Evolutionary conservation across 2,113 vertebrate species (phyloP), one percentile per base, ranked within the genome.

Genomic region (Sterna hirundo): DNA sequence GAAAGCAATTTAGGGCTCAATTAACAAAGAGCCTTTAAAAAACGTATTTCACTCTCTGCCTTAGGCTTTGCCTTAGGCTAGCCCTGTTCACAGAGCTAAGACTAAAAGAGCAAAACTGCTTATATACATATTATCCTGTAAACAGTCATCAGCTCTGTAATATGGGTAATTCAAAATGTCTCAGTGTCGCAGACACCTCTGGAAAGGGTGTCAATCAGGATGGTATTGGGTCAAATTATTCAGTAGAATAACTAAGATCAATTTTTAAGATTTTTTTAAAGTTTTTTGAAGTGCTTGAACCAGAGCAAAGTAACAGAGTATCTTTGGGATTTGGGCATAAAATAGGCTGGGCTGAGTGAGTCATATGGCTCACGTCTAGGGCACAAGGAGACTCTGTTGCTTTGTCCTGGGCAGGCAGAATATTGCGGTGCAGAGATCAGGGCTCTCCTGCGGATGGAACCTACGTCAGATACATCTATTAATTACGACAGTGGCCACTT

Each of bases 1-100:
- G 68, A 62, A 97, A 94, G 46, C 46, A 57, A 94, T 95, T 97
- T 90, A 96, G 65, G 88, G 93, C 86, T 96, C 78, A 83, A 91
- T 97, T 97, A 95, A 91, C 87, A 95, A 91, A 95, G 88, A 97
- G 42, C 29, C 88, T 95, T 97, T 86, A 58, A 93, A 94, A 94
- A 96, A 94, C 92, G 79, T 83, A 65, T 96, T 96, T 96, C 49
- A 46, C 51, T 90, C 93, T 91, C 76, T 92, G 82, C 96, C 92
- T 93, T 94, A 65, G 95, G 95, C 95, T 90, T 94, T 96, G 89
- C 96, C 93, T 90, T 91, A 85, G 90, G 86, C 71, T 86, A 87
- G 80, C 55, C n/a, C 71, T 91, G 66, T 77, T 94, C 69, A 76
- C 61, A 88, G 80, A 94, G 52, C 61, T 88, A 75, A 95, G 64